Percentiles rank a stretch among this genome's conserved stretches.
phyloP scores from a whole-genome alignment of 2,888 invertebrate genomes.

The Achlya flavicornis region DNA sequence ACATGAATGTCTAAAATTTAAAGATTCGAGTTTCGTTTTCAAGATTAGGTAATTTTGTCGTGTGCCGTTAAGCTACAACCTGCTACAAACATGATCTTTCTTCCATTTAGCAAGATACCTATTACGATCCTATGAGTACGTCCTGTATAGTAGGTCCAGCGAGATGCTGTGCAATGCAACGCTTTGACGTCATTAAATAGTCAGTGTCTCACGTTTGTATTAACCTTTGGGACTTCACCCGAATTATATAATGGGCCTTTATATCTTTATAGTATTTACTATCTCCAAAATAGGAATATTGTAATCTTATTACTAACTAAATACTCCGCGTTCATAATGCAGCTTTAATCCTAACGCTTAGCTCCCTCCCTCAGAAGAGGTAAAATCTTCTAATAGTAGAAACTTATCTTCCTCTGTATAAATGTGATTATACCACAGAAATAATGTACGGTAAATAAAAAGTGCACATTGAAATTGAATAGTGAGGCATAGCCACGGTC shows the following conservation, averaged over 20 bases:
- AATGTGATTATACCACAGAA: background rate
- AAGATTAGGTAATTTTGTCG: background rate
- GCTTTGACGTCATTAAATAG: background rate
- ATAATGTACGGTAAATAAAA: background rate
- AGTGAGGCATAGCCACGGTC: slow-evolving; percentile 33
- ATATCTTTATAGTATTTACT: too few relatives aligned
- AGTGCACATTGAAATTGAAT: slow-evolving; percentile 17
- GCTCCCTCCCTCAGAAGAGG: background rate
- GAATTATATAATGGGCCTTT: too few relatives aligned
- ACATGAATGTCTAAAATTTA: background rate
- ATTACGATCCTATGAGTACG: background rate
- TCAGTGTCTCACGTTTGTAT: background rate
- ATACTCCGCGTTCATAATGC: background rate
- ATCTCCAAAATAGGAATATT: too few relatives aligned
- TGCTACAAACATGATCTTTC: background rate
- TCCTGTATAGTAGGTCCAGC: too few relatives aligned
- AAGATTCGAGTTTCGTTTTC: background rate
- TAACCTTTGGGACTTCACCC: background rate
- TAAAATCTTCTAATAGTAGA: background rate
- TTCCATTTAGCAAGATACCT: background rate
- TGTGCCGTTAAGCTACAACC: background rate
- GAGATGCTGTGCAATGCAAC: background rate
- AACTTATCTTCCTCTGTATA: background rate
- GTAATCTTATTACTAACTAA: too few relatives aligned
- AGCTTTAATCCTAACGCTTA: background rate